Conservation (phyloP, 2,797 vertebrate genomes). For the Dallia pectoralis region DNA sequence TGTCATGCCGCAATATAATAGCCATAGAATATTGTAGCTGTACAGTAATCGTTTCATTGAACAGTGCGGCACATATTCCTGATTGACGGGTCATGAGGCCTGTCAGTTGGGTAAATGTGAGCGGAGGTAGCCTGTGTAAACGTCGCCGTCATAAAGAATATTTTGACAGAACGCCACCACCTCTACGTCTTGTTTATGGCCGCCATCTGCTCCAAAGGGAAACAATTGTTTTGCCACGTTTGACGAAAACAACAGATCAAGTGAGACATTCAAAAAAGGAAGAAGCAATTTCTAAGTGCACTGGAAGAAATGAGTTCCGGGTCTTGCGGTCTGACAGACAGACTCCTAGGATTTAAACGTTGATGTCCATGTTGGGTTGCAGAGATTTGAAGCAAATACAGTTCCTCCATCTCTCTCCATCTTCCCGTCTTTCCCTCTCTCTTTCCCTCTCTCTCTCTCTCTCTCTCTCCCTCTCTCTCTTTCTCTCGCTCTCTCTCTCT, state of each 20-base stretch:
- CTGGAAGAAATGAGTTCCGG: not conserved
- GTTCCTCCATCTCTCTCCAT: not conserved
- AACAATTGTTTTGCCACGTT: constrained; percentile 17
- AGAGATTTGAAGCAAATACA: not conserved
- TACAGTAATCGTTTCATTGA: no score
- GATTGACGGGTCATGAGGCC: no score
- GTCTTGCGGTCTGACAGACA: not conserved
- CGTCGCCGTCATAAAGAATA: not conserved
- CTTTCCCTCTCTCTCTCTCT: no score
- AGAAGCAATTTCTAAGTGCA: not conserved
- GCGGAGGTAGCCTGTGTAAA: no score
- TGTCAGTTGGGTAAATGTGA: no score
- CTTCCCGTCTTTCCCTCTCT: no score
- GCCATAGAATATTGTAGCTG: no score
- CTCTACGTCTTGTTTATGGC: not conserved
- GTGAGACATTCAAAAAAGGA: constrained; percentile 8
- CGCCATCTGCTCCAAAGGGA: not conserved
- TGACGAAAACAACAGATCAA: constrained; percentile 33
- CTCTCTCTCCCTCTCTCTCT: no score
- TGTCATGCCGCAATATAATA: no score
- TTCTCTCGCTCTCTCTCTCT: no score
- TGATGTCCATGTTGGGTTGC: not conserved
- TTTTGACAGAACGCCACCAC: not conserved
- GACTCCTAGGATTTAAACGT: not conserved
- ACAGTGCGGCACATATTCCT: no score